A percentile compares a stretch with the other conserved stretches of the same genome.
These are phyloP conservation scores for Laterallus jamaicensis DNA, from an alignment of 2,113 vertebrate species.

Conservation along the genomic window DNA sequence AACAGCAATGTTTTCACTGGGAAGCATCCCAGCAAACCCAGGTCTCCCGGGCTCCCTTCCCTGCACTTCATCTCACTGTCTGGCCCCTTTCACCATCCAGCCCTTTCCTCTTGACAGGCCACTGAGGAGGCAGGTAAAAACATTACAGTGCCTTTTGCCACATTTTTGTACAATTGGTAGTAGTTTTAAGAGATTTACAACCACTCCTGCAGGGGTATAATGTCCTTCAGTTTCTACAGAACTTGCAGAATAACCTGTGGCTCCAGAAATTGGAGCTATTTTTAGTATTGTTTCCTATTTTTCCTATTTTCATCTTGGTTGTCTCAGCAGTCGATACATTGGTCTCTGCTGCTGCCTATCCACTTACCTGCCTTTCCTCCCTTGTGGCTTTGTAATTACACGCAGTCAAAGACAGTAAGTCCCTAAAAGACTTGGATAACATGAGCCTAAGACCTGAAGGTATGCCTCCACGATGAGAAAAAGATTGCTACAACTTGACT, in stretches of 20 bases:
- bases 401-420: not conserved
- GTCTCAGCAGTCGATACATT: not conserved
- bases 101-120: not conserved
- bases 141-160: not conserved
- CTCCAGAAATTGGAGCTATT: not conserved
- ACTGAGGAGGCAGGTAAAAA: not conserved
- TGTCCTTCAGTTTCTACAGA: not conserved
- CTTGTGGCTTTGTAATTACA: not conserved
- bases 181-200: not conserved
- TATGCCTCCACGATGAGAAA: not conserved
- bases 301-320: not conserved
- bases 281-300: not conserved
- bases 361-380: not conserved
- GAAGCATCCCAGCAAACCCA: not conserved
- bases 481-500: not conserved
- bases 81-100: rapidly evolving
- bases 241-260: not conserved
- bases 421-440: not conserved
- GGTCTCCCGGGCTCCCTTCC: not conserved
- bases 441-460: not conserved
- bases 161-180: not conserved
- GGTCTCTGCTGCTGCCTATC: not conserved
- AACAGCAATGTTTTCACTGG: not conserved
- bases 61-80: not conserved
- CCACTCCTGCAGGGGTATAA: not conserved